Conservation (phyloP, 2,888 invertebrate genomes). For the Ecliptopera silaceata region DNA sequence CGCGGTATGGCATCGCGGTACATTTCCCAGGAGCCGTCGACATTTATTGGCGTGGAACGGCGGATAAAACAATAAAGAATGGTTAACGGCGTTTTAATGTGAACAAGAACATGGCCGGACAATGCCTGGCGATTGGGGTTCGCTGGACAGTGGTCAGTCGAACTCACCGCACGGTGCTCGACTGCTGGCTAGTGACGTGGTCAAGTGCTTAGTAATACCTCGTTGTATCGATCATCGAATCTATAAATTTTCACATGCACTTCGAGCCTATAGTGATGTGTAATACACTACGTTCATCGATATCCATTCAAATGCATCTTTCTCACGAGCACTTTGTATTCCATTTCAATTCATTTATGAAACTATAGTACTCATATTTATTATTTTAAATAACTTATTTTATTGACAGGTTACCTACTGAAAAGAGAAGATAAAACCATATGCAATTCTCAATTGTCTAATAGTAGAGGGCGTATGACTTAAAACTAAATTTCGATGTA, state of each 20-base stretch:
- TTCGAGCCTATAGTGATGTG: too few relatives aligned
- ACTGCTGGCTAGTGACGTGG: constrained; percentile 44
- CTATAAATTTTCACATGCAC: neutral
- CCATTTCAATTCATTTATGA: too few relatives aligned
- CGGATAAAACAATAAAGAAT: constrained; percentile 82
- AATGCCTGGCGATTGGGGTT: constrained; percentile 75
- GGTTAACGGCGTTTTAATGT: constrained; percentile 81
- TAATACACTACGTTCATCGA: too few relatives aligned
- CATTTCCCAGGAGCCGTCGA: constrained; percentile 75
- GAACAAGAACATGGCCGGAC: constrained; percentile 78
- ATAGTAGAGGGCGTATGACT: neutral
- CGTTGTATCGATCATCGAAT: constrained; percentile 38
- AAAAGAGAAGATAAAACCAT: too few relatives aligned
- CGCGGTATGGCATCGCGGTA: constrained; percentile 47
- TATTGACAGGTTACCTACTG: too few relatives aligned
- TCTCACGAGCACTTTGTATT: neutral
- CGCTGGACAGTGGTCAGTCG: constrained; percentile 66
- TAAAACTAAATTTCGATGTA: neutral
- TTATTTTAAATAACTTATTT: too few relatives aligned
- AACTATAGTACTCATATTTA: neutral
- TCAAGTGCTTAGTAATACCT: neutral
- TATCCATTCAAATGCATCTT: too few relatives aligned
- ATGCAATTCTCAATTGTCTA: neutral
- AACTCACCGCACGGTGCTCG: constrained; percentile 53
- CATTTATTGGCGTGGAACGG: constrained; percentile 71